These are phyloP conservation scores for Chionis minor DNA, from an alignment of 2,113 vertebrate species.

Conservation along the genomic window DNA sequence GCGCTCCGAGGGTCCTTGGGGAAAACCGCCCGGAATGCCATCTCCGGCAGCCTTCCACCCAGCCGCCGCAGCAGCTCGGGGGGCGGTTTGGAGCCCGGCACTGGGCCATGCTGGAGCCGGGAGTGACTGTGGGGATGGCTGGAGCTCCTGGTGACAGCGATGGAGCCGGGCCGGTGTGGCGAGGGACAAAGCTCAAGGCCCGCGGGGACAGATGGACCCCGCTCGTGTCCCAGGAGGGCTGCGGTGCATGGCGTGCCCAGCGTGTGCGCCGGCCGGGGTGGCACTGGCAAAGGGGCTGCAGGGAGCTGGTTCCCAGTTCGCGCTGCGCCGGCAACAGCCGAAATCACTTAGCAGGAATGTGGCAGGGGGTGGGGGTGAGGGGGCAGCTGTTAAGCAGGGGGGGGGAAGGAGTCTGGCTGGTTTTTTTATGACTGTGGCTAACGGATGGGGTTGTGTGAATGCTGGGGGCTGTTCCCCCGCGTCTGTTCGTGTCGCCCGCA, in stretches of 20 bases:
- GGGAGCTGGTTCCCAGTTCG: background rate
- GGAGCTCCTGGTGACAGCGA: fast-evolving
- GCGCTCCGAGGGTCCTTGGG: background rate
- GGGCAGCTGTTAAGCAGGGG: background rate
- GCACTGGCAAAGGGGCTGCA: background rate
- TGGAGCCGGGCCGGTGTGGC: background rate
- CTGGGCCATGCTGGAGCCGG: fast-evolving
- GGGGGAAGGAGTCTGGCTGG: background rate
- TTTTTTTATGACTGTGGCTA: background rate
- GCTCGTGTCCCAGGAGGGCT: background rate
- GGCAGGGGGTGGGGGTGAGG: background rate
- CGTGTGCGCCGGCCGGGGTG: fast-evolving
- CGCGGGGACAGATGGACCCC: background rate
- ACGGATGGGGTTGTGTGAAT: background rate
- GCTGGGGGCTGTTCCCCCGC: background rate
- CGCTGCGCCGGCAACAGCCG: background rate
- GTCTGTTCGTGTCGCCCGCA: background rate
- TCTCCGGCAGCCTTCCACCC: background rate
- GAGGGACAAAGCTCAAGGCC: background rate
- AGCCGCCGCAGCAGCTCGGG: fast-evolving
- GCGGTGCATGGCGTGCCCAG: fast-evolving
- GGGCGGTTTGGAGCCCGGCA: background rate
- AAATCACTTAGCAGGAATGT: background rate
- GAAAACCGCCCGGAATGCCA: background rate
- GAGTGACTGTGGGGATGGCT: fast-evolving